A percentile compares a stretch with the other conserved stretches of the same genome.
These are phyloP conservation scores for Ditylenchus weischeri DNA, from an alignment of 2,888 invertebrate genomes.

Conservation along the genomic window DNA sequence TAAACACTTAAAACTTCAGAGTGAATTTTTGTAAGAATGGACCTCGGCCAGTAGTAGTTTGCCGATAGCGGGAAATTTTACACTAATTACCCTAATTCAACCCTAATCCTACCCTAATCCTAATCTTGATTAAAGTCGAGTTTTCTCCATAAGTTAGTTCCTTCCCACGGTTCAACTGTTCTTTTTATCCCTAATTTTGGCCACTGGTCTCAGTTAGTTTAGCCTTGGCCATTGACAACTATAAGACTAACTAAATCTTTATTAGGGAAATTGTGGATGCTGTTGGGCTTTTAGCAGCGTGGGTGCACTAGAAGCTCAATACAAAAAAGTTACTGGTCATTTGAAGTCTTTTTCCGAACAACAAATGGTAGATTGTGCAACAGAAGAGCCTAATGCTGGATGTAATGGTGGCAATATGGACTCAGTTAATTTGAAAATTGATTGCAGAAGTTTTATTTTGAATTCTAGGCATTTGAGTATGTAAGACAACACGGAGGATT, in stretches of 20 bases:
- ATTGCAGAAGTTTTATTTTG: neutral
- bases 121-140: too few species aligned
- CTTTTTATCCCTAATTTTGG: too few species aligned
- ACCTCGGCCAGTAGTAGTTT: too few species aligned
- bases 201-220: too few species aligned
- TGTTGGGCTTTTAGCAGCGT: constrained; percentile 54
- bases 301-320: constrained; percentile 57
- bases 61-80: too few species aligned
- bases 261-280: constrained; percentile 18
- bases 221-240: too few species aligned
- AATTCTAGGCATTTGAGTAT: constrained; percentile 60
- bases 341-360: constrained; percentile 53
- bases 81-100: too few species aligned
- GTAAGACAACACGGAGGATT: constrained; percentile 69
- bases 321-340: constrained; percentile 45
- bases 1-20: too few species aligned
- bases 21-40: too few species aligned
- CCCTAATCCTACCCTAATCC: too few species aligned
- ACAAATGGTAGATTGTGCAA: constrained; percentile 61
- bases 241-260: neutral
- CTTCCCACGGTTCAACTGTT: too few species aligned
- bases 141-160: too few species aligned
- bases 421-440: constrained; percentile 41
- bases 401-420: constrained; percentile 63
- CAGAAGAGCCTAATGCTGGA: constrained; percentile 60